phyloP scores from a whole-genome alignment of 2,113 vertebrate species.

The Astur gentilis region DNA sequence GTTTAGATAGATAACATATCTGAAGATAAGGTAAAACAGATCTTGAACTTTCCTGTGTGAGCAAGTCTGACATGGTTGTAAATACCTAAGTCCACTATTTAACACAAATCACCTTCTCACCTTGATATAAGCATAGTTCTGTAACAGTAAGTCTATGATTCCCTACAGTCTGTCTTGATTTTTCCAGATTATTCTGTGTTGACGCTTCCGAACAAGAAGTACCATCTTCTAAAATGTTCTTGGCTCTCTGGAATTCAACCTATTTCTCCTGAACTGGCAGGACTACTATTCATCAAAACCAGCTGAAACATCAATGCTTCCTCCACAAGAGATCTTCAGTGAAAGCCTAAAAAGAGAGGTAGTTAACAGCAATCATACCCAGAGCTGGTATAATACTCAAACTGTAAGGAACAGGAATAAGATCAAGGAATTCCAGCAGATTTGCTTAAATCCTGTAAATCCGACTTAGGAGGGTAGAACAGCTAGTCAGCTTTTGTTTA shows the following conservation, averaged over 20 bases:
- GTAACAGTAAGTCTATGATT: background rate
- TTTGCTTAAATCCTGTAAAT: constrained; percentile 58
- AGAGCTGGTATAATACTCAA: background rate
- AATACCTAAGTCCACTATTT: background rate
- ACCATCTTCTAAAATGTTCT: background rate
- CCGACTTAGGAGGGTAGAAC: constrained; percentile 41
- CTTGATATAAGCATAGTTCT: background rate
- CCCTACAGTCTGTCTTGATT: background rate
- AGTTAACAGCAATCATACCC: background rate
- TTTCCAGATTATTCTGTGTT: background rate
- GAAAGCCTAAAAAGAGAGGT: background rate
- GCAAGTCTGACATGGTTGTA: background rate
- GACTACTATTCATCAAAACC: background rate
- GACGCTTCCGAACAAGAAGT: background rate
- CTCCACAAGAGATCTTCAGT: background rate
- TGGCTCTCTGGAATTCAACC: background rate
- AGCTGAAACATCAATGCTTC: background rate
- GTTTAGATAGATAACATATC: background rate
- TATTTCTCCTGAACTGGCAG: background rate
- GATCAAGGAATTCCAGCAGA: constrained; percentile 62
- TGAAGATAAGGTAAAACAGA: background rate
- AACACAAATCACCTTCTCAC: background rate
- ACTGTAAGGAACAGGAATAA: constrained; percentile 1
- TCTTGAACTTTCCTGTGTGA: background rate
- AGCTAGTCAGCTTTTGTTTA: constrained; percentile 51